Base-by-base conservation (phyloP, 2,888 invertebrate genomes). In the Lithodes maja region DNA sequence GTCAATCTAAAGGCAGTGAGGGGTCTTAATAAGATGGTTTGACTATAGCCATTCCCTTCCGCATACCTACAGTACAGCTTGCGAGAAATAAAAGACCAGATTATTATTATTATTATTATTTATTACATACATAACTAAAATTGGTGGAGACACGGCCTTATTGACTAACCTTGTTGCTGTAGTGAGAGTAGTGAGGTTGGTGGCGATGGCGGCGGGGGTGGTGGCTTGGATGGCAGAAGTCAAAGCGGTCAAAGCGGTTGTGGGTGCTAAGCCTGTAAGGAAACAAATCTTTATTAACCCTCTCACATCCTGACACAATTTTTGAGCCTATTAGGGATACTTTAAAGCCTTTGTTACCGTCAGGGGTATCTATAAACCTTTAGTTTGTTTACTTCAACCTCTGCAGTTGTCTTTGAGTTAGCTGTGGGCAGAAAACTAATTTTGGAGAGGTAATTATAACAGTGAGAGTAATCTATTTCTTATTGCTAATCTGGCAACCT, bases 151-250 rank as follows among this genome's bases (percentile, higher is more conserved):
- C 17, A 61, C 9, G 5, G 49, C 5, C 3, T 3, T 17, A 17
- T 9, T 15, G 5, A 77, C 87, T 87, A n/a, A 90, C 87, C 87
- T 86, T 12, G 91, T 90, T 49, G 90, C 81, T 12, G 90, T 91
- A 53, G 87, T 83, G 55, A 85, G 84, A 15, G 83, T 77, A 33
- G 86, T 83, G n/a, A 84, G 50, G 5, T 54, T 17, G 68, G 75
- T 49, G 79, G 79, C 5, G 0, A 81, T 69, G n/a, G 85, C 74
- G 1, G 85, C 54, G 69, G 82, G 50, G 68, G 69, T 69, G n/a
- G 82, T n/a, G 52, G 68, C 69, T 69, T 15, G 15, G 69, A 17
- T 17, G 17, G 71, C 71, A 5, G 71, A 12, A n/a, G 3, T n/a
- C n/a, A 17, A n/a, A n/a, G 15, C 15, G 9, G 7, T 7, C 1